Base-by-base conservation (phyloP, 2,797 vertebrate species). In the Harpagifer antarcticus region DNA sequence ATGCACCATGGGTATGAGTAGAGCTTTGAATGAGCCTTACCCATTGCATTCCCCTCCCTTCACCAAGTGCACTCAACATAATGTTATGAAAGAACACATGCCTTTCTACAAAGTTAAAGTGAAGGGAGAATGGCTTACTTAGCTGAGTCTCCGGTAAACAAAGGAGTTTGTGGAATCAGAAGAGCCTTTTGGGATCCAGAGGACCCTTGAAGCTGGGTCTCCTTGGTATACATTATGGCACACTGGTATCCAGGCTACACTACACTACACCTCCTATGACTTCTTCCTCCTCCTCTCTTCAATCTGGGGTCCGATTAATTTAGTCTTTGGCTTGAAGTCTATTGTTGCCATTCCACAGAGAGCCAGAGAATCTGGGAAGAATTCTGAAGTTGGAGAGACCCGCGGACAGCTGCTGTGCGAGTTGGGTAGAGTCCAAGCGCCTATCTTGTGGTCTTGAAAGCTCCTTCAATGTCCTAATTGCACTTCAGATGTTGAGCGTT, bases 361-460 rank as follows among this genome's bases (percentile, higher is more conserved):
- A 88, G 76, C 76, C 82, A 69, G 68, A 80, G 76, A 88, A 88
- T 86, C 84, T 88, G 89, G 88, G 86, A 92, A 91, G 84, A 73
- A 79, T 90, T 86, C 60, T 23, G 76, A 84, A 80, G 85, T 92
- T 87, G 88, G 84, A 88, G 71, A 78, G 86, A 89, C 85, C 89
- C 57, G 74, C 87, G 85, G 88, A 93, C 94, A 95, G 94, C 94
- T 95, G 93, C 88, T 90, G 69, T 70, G 84, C 83, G 56, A 80
- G 74, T 91, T 89, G 84, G 81, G 82, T 55, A 66, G 67, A 81
- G 65, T 87, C 86, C 90, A 92, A 81, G 62, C 68, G 64, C 53
- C 64, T 90, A 82, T 90, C 80, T 88, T 80, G 72, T 66, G 59
- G 84, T 84, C 85, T 90, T 83, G 88, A 88, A 91, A 83, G 81